Evolutionary conservation across 2,888 invertebrate species (phyloP).

Genomic region (Lycocerus yunnanus): DNA sequence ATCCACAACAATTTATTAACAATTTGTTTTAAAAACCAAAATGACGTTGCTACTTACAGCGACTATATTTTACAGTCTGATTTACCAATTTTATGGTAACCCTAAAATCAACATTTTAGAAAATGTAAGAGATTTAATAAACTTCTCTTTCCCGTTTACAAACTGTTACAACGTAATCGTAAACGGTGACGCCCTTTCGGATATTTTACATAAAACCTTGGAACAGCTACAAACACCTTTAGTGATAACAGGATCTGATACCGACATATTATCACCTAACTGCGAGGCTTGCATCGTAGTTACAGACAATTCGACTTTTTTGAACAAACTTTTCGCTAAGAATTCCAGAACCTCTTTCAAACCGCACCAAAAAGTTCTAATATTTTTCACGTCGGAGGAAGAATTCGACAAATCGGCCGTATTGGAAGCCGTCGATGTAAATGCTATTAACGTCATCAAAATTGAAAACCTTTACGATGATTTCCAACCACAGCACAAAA

Average conservation of each 20-base stretch:
- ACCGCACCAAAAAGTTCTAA: background rate
- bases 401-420: background rate
- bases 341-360: background rate
- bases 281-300: background rate
- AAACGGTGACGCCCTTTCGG: background rate
- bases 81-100: background rate
- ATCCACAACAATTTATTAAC: too few relatives aligned
- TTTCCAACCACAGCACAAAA: background rate
- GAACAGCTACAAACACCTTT: background rate
- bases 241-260: background rate
- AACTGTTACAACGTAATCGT: too few relatives aligned
- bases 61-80: background rate
- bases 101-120: background rate
- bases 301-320: background rate
- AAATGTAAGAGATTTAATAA: background rate
- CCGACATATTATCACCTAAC: background rate
- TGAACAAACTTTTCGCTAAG: background rate
- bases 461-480: background rate
- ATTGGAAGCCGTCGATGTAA: background rate
- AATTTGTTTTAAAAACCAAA: too few relatives aligned
- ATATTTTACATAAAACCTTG: too few relatives aligned
- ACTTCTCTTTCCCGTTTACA: too few relatives aligned
- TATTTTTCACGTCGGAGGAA: background rate
- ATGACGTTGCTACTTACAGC: background rate
- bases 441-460: background rate